Evolutionary conservation across 2,113 vertebrate species (phyloP).

Genomic region (Tyrannus savana): DNA sequence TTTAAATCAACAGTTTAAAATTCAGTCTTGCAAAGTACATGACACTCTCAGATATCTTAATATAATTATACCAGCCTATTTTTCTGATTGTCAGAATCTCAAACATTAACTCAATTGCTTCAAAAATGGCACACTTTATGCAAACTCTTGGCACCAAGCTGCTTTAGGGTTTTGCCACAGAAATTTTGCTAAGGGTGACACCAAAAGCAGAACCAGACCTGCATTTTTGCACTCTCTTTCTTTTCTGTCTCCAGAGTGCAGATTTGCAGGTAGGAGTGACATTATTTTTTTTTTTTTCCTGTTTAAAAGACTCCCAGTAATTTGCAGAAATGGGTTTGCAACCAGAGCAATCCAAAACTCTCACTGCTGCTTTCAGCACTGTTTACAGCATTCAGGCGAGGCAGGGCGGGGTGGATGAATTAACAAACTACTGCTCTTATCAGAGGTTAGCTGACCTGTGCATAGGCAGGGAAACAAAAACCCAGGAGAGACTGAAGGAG

Average conservation of each 20-base stretch:
- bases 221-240: neutral
- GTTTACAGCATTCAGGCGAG: neutral
- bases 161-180: neutral
- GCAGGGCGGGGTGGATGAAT: neutral
- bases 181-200: neutral
- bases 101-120: slow-evolving; percentile 38
- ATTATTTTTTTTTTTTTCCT: neutral
- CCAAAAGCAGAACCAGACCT: neutral
- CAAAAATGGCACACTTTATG: neutral
- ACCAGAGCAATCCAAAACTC: neutral
- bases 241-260: neutral
- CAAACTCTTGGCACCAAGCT: neutral
- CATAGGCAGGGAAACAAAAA: neutral
- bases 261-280: neutral
- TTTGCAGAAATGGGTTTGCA: neutral
- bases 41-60: slow-evolving; percentile 62
- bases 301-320: neutral
- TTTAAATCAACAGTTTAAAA: slow-evolving; percentile 66
- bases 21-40: slow-evolving; percentile 53
- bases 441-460: neutral
- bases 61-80: slow-evolving; percentile 54
- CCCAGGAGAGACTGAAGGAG: neutral
- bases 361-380: neutral
- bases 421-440: neutral
- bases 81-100: slow-evolving; percentile 20